A percentile compares a stretch with the other conserved stretches of the same genome.
These are phyloP conservation scores for Cacoxenus indagator DNA, from an alignment of 2,888 invertebrate species.

Conservation along the genomic window DNA sequence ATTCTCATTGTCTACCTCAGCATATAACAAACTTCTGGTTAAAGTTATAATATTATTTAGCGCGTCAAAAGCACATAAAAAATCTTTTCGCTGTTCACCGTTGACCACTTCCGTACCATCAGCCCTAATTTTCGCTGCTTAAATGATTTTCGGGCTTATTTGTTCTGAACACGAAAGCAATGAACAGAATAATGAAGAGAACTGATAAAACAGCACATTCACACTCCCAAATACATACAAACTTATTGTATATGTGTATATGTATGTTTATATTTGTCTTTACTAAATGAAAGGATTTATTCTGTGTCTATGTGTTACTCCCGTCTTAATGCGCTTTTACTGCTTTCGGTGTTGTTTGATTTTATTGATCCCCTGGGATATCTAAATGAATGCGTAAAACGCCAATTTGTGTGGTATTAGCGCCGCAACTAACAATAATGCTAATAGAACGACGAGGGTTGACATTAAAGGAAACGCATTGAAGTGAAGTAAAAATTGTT, in stretches of 20 bases:
- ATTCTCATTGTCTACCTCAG: no score
- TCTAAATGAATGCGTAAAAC: slow-evolving; percentile 41
- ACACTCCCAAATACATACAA: no score
- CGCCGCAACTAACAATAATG: slow-evolving; percentile 31
- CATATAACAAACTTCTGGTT: no score
- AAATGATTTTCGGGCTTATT: neutral
- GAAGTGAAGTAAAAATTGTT: slow-evolving; percentile 29
- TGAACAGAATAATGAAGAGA: no score
- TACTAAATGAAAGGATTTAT: slow-evolving; percentile 43
- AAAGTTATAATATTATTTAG: no score
- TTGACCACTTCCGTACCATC: slow-evolving; percentile 24
- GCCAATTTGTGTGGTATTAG: slow-evolving; percentile 52
- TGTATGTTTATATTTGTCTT: slow-evolving; percentile 27
- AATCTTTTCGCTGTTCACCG: slow-evolving; percentile 24
- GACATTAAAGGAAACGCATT: neutral
- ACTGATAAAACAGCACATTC: no score
- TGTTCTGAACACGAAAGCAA: no score
- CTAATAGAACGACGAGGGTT: neutral
- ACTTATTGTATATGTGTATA: neutral
- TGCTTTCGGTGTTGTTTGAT: slow-evolving; percentile 18
- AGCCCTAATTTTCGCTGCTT: slow-evolving; percentile 12
- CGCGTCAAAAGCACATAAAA: no score
- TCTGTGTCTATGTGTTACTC: slow-evolving; percentile 34
- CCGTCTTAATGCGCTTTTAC: slow-evolving; percentile 31
- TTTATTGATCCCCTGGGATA: slow-evolving; percentile 50